phyloP scores from a whole-genome alignment of 2,888 invertebrate species.

The Euplexia lucipara region DNA sequence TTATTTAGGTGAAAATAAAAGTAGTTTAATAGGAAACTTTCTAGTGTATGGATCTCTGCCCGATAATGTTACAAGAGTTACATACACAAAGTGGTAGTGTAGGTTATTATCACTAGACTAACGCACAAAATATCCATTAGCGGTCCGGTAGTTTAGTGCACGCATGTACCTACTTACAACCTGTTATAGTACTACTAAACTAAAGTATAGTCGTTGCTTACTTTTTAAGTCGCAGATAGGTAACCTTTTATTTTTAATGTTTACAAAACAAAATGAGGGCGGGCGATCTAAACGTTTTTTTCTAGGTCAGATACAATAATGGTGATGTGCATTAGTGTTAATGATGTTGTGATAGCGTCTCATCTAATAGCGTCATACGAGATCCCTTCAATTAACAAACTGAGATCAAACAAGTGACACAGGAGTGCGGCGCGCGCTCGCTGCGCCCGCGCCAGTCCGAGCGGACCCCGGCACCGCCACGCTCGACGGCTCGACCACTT shows the following conservation, averaged over 20 bases:
- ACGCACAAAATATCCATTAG: slow-evolving; percentile 2
- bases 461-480: slow-evolving; percentile 71
- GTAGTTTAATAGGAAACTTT: slow-evolving; percentile 18
- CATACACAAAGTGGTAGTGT: not conserved
- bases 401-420: slow-evolving; percentile 68
- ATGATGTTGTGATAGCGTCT: slow-evolving; percentile 73
- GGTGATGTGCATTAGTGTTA: slow-evolving; percentile 67
- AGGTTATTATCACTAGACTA: not conserved
- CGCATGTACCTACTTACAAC: not conserved
- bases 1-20: slow-evolving; percentile 8
- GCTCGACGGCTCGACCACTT: slow-evolving; percentile 50
- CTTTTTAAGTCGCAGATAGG: not conserved
- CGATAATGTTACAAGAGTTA: not conserved
- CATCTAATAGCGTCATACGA: slow-evolving; percentile 64
- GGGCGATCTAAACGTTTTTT: not conserved
- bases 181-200: not conserved
- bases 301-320: slow-evolving; percentile 39
- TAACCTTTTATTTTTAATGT: slow-evolving; percentile 1
- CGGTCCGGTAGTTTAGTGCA: not conserved
- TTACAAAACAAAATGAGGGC: not conserved
- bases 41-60: slow-evolving; percentile 1
- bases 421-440: slow-evolving; percentile 67
- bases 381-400: slow-evolving; percentile 83
- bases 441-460: slow-evolving; percentile 75
- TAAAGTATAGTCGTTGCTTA: not conserved